Percentiles rank a stretch among this genome's conserved stretches.
Conservation (phyloP, 2,797 vertebrate species). For the Etheostoma nigrum region DNA sequence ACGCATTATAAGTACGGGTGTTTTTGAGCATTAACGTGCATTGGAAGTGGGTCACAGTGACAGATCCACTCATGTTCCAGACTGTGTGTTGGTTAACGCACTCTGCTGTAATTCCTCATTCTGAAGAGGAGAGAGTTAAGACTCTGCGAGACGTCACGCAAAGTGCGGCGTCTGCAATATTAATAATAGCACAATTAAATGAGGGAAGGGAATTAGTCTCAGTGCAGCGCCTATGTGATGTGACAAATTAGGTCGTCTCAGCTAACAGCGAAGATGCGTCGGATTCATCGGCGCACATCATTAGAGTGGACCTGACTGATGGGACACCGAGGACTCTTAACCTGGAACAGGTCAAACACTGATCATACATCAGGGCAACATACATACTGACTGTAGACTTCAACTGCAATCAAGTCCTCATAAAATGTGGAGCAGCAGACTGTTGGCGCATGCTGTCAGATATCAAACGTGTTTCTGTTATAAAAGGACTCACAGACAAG, state of each 20-base stretch:
- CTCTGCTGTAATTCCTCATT: conserved; percentile 56
- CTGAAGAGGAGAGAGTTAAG: conserved; percentile 58
- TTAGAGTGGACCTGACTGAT: conserved; percentile 31
- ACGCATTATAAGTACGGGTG: conserved; percentile 1
- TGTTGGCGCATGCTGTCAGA: conserved; percentile 1
- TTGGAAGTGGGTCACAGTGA: conserved; percentile 62
- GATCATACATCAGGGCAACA: conserved; percentile 1
- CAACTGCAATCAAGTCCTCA: neutral
- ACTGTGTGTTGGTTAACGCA: conserved; percentile 41
- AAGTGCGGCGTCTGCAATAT: conserved; percentile 74
- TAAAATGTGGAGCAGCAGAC: conserved; percentile 25
- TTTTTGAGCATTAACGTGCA: conserved; percentile 36
- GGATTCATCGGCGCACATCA: conserved; percentile 29
- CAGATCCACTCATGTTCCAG: conserved; percentile 49
- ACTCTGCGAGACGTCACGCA: conserved; percentile 49
- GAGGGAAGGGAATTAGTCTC: conserved; percentile 80
- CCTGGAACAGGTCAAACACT: conserved; percentile 41
- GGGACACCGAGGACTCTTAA: conserved; percentile 23
- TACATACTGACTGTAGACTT: neutral
- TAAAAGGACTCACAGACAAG: neutral
- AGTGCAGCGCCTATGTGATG: conserved; percentile 59
- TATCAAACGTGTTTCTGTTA: conserved; percentile 5
- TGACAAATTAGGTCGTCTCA: conserved; percentile 79
- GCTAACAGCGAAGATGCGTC: conserved; percentile 40
- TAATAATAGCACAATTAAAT: conserved; percentile 82